Percentiles rank a stretch among this genome's conserved stretches.
Conservation (phyloP, 2,797 vertebrate genomes). For the Cyprinella venusta region DNA sequence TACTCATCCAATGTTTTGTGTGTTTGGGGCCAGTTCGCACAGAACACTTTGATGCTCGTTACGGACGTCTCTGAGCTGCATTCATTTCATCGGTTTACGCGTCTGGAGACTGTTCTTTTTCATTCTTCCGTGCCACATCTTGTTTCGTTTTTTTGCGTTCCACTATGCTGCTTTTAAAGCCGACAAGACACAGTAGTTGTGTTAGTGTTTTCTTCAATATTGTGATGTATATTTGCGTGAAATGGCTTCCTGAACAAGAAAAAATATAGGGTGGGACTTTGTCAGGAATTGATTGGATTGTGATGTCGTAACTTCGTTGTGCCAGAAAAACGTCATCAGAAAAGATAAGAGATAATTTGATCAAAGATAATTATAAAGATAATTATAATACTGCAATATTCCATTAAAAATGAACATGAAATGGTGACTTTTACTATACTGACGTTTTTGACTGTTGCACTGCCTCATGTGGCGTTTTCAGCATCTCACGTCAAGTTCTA, state of each 20-base stretch:
- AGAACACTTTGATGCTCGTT: not conserved
- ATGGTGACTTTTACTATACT: not conserved
- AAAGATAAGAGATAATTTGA: too few relatives aligned
- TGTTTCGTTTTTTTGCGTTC: not conserved
- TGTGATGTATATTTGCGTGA: not conserved
- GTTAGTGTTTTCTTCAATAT: not conserved
- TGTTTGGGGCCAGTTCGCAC: not conserved
- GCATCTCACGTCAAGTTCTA: not conserved
- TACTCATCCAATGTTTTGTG: not conserved
- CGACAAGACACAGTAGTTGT: not conserved
- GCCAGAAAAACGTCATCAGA: too few relatives aligned
- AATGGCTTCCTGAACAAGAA: not conserved
- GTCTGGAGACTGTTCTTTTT: not conserved
- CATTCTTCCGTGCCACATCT: not conserved
- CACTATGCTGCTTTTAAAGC: not conserved
- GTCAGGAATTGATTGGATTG: too few relatives aligned
- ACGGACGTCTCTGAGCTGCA: not conserved
- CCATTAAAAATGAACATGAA: too few relatives aligned
- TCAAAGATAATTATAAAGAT: too few relatives aligned
- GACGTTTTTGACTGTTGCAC: not conserved
- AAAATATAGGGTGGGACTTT: too few relatives aligned
- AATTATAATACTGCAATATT: too few relatives aligned
- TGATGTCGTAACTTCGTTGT: too few relatives aligned
- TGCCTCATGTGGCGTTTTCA: not conserved
- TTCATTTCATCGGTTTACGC: not conserved